Evolutionary conservation across 2,113 vertebrate genomes (phyloP), one percentile per base, ranked within the genome.

Genomic region (Campylomormyrus numenius): DNA sequence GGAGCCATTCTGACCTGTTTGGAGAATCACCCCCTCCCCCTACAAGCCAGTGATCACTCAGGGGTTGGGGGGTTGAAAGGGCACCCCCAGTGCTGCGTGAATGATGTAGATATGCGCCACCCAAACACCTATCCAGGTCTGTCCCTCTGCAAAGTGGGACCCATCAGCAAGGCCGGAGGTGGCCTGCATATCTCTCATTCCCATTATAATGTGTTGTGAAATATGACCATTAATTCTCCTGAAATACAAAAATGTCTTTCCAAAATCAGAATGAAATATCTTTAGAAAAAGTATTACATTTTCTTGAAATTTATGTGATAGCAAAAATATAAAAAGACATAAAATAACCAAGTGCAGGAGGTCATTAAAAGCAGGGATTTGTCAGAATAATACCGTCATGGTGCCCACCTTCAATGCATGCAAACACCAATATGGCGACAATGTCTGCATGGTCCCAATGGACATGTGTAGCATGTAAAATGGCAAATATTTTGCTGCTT

Each of bases 11-110:
- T 90, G 88, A 92, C 90, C 90, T 70, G 88, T 66, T 21, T 8
- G 21, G 56, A 39, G 39, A 86, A 89, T 90, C 88, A 88, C 88
- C 39, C 35, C 80, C 49, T n/a, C 50, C 56, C 90, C 70, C 89
- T 91, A 91, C 90, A 91, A 91, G 50, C 49, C 77, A 56, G 85
- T 48, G 90, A 85, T 42, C 89, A 89, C 84, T 74, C 17, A 42
- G 88, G 89, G 91, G 91, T 90, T 91, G 88, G 45, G 74, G 83
- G 90, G 92, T 90, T 90, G 91, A 89, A 24, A 90, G 90, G 90
- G 86, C 89, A 91, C 89, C 88, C 89, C 90, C 88, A 87, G 70
- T 80, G 89, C 90, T 49, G 39, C 53, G 88, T 62, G 90, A 92
- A 90, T 92, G 91, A 92, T 90, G 90, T 88, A 31, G 84, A 53